These are phyloP conservation scores for Melanchra persicariae DNA, from an alignment of 2,888 invertebrate genomes.

Conservation along the genomic window DNA sequence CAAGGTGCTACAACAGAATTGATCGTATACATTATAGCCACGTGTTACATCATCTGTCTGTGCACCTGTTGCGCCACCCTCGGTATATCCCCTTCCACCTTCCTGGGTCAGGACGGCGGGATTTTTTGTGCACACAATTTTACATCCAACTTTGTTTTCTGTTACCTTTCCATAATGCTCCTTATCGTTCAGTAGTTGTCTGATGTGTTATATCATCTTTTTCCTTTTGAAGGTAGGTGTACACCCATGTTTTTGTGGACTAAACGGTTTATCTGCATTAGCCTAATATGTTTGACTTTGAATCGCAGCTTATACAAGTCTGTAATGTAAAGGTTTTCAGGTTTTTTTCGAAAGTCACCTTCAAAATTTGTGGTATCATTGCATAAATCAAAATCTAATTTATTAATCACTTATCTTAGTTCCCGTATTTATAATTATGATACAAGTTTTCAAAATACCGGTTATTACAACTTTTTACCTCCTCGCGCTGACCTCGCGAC, in stretches of 20 bases:
- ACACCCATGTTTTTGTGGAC: slow-evolving; percentile 36
- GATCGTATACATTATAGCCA: slow-evolving; percentile 51
- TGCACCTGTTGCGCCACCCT: slow-evolving; percentile 65
- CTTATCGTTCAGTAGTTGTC: slow-evolving; percentile 29
- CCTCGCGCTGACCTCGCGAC: slow-evolving; percentile 47
- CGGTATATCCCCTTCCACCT: slow-evolving; percentile 42
- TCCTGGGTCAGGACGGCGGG: slow-evolving; percentile 30
- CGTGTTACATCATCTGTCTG: slow-evolving; percentile 76
- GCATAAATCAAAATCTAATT: slow-evolving; percentile 11
- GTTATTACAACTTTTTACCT: slow-evolving; percentile 64
- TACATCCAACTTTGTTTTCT: slow-evolving; percentile 38
- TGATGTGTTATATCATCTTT: slow-evolving; percentile 44
- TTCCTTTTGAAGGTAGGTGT: slow-evolving; percentile 29
- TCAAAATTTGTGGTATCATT: slow-evolving; percentile 4
- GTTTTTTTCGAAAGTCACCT: slow-evolving; percentile 29
- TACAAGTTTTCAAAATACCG: slow-evolving; percentile 53
- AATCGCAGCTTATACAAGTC: slow-evolving; percentile 10
- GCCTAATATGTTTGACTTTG: slow-evolving; percentile 42
- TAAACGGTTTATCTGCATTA: slow-evolving; percentile 41
- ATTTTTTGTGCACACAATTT: slow-evolving; percentile 23
- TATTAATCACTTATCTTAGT: slow-evolving; percentile 11
- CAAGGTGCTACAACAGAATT: slow-evolving; percentile 42
- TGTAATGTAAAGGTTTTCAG: background rate
- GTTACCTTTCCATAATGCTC: slow-evolving; percentile 34
- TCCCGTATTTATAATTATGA: slow-evolving; percentile 28